Conservation (phyloP, 2,888 invertebrate species). For the Metallyticus violacea region DNA sequence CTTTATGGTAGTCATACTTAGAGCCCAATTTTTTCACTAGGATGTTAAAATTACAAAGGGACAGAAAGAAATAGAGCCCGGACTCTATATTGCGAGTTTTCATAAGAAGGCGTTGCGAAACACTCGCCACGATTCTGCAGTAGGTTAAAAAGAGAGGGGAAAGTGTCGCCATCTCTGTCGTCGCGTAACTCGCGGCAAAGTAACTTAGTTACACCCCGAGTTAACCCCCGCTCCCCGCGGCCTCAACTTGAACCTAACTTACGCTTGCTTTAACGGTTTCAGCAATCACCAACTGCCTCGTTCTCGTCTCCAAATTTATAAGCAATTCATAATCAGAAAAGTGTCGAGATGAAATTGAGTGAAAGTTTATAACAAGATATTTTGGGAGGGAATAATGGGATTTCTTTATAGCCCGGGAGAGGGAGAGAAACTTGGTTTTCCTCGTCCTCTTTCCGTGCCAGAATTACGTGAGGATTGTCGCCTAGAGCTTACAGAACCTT, state of each 20-base stretch:
- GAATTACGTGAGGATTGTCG: neutral
- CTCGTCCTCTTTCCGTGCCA: neutral
- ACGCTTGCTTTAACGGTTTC: constrained; percentile 26
- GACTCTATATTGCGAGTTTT: neutral
- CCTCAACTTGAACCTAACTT: constrained; percentile 29
- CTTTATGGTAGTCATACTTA: too few relatives aligned
- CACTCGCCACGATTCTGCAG: neutral
- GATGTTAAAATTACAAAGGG: too few relatives aligned
- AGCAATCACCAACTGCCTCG: constrained; percentile 33
- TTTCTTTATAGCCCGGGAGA: constrained; percentile 24
- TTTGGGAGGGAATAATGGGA: constrained; percentile 28
- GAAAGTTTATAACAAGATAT: constrained; percentile 40
- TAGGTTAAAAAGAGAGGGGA: neutral
- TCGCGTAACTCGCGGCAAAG: constrained; percentile 12
- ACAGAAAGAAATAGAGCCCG: too few relatives aligned
- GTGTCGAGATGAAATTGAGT: constrained; percentile 47
- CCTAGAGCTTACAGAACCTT: neutral
- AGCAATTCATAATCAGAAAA: constrained; percentile 48
- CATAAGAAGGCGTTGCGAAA: neutral
- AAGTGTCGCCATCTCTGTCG: neutral
- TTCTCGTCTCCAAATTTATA: constrained; percentile 46
- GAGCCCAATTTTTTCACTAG: too few relatives aligned
- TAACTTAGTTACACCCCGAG: constrained; percentile 31
- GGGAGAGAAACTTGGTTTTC: neutral
- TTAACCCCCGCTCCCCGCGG: constrained; percentile 13